A percentile compares a stretch with the other conserved stretches of the same genome.
Conservation (phyloP, 2,797 vertebrate genomes). For the Falco naumanni region DNA sequence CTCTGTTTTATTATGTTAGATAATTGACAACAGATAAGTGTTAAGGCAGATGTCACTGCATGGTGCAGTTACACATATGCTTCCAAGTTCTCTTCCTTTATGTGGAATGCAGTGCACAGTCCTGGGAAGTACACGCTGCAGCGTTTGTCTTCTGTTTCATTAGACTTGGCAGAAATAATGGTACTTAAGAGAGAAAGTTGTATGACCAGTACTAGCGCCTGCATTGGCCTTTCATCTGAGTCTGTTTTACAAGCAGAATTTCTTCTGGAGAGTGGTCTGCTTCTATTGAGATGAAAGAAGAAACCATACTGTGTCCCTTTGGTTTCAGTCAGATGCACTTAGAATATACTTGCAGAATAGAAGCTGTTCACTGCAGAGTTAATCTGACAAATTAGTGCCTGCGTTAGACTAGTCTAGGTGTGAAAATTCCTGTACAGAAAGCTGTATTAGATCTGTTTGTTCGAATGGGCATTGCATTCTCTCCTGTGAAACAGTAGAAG, state of each 20-base stretch:
- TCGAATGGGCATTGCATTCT: not conserved
- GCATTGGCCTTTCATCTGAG: not conserved
- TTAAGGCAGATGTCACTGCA: not conserved
- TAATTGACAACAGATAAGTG: not conserved
- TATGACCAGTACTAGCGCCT: not conserved
- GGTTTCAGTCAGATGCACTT: not conserved
- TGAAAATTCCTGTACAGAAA: not conserved
- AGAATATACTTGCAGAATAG: not conserved
- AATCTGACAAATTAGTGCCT: not conserved
- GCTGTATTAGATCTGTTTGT: not conserved
- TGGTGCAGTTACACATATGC: not conserved
- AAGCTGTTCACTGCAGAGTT: slow-evolving; percentile 14
- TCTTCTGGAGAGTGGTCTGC: not conserved
- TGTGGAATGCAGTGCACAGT: not conserved
- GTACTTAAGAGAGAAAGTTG: not conserved
- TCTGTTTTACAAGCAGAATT: not conserved
- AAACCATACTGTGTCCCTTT: not conserved
- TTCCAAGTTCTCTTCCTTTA: not conserved
- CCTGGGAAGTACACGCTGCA: not conserved
- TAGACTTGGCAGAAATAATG: not conserved
- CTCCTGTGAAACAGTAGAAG: not conserved
- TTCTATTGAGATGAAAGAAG: not conserved
- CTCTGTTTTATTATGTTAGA: not conserved
- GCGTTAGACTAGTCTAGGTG: not conserved
- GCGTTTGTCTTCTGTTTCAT: not conserved